Evolutionary conservation across 2,113 vertebrate genomes (phyloP), one percentile per base, ranked within the genome.

Genomic region (Bos indicus): DNA sequence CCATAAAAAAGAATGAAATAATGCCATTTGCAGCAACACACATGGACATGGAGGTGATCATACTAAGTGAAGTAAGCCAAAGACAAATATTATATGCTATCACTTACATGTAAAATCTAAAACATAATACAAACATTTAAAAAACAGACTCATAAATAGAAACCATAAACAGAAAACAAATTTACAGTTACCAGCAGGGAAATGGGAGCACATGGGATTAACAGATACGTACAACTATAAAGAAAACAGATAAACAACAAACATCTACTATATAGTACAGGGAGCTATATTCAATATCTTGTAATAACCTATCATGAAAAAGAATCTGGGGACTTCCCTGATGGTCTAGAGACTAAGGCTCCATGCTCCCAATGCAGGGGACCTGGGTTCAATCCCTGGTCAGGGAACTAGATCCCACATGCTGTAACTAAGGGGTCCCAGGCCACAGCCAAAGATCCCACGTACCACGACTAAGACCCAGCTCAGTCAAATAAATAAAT

Each of bases 401-500:
- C 71, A 26, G 71, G 6, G 6, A 77, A 43, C 71, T 77, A 43
- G 71, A 43, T 77, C 23, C 71, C 23, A 26, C 12, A 15, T 15
- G 23, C 23, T 14, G 23, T 26, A 43, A 43, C 71, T 77, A 7
- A 77, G 71, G 14, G 23, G 71, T 77, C 71, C 36, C 71, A 77
- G 36, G 40, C 23, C 71, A 77, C 71, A 43, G 14, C 71, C 12
- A 77, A 77, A 77, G 71, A 43, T 43, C 40, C 40, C 1, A 0
- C 0, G 0, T 7, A 43, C 40, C 36, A 25, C 0, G 7, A 77
- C 40, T 25, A 43, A 43, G 71, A 43, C 6, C 71, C 71, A 43
- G 71, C 71, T 26, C 71, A 77, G 36, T 14, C 71, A 77, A 77
- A 26, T 43, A 77, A 77, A 26, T 43, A 43, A 15, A 43, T 14